These are phyloP conservation scores for Pelagia noctiluca DNA, from an alignment of 30 jellyfish, hydroid and myxozoan species.

Conservation along the genomic window DNA sequence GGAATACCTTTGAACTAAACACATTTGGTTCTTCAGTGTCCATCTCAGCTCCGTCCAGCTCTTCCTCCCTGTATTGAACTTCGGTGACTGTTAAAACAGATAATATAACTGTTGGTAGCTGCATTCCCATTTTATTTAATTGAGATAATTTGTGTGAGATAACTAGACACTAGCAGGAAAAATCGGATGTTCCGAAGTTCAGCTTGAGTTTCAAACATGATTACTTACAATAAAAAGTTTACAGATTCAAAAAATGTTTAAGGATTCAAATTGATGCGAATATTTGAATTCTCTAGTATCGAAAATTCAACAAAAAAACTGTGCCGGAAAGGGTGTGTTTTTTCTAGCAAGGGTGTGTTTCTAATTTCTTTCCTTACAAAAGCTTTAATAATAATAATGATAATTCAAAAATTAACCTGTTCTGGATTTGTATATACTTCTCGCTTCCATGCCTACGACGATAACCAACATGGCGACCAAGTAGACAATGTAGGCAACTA, in stretches of 20 bases:
- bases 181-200: too few species aligned
- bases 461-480: slow-evolving; percentile 31
- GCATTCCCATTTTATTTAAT: not conserved
- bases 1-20: not conserved
- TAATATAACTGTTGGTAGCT: not conserved
- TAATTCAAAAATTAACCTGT: slow-evolving; percentile 18
- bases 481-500: slow-evolving; percentile 45
- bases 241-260: not conserved
- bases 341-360: too few species aligned
- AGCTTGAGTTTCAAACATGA: too few species aligned
- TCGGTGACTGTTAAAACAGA: not conserved
- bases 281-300: not conserved
- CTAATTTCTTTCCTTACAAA: not conserved
- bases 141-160: not conserved
- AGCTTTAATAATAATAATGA: not conserved
- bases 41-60: not conserved
- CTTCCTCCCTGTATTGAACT: slow-evolving; percentile 37
- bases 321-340: not conserved
- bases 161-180: too few species aligned
- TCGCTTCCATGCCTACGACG: slow-evolving; percentile 43
- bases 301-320: not conserved
- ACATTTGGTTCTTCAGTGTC: slow-evolving; percentile 3
- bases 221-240: not conserved
- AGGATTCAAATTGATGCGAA: not conserved
- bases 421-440: slow-evolving; percentile 48